Conservation (phyloP, 2,113 vertebrate species). For the Saguinus midas region DNA sequence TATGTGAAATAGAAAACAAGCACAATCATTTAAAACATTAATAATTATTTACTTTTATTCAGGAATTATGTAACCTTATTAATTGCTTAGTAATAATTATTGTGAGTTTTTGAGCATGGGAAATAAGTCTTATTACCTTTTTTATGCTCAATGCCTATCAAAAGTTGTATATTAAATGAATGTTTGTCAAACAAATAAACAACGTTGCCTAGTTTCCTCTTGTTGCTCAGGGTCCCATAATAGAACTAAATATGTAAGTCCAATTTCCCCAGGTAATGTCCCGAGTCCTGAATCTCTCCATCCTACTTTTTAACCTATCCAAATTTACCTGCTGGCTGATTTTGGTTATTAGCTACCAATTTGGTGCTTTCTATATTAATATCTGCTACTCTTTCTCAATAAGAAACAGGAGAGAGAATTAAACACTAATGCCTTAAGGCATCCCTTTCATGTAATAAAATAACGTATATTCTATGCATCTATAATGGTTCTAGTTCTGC, state of each 20-base stretch:
- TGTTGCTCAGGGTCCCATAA: not conserved
- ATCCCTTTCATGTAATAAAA: not conserved
- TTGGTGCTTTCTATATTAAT: not conserved
- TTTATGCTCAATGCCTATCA: not conserved
- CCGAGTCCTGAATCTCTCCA: not conserved
- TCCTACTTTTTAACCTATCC: not conserved
- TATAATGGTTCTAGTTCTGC: not conserved
- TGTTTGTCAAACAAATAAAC: not conserved
- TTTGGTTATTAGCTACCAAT: not conserved
- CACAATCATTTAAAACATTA: not conserved
- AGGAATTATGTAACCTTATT: not conserved
- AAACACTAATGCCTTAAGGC: not conserved
- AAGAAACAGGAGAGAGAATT: not conserved
- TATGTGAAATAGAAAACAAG: not conserved
- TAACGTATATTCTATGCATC: not conserved
- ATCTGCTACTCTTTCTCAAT: not conserved
- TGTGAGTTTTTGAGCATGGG: not conserved
- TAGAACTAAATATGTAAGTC: not conserved
- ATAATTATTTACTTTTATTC: not conserved
- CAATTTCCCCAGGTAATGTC: not conserved
- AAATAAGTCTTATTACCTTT: not conserved
- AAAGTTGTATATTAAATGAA: not conserved
- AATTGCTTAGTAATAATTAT: not conserved
- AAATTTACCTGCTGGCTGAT: not conserved
- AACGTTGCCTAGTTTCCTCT: not conserved